These are phyloP conservation scores for Scleropages formosus DNA, from an alignment of 2,797 vertebrate species.

Conservation along the genomic window DNA sequence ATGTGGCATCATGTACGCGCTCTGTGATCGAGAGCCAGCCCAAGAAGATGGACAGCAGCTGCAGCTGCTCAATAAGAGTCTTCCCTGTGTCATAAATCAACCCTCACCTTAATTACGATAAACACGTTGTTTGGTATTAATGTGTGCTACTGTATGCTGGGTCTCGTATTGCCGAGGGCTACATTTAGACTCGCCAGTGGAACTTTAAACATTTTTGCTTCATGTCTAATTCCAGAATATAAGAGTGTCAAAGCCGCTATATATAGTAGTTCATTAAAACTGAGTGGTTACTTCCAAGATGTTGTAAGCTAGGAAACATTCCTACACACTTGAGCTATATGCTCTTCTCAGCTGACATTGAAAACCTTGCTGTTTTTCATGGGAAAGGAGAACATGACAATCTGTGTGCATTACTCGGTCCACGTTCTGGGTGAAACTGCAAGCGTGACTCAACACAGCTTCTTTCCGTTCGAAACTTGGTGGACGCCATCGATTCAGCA, in stretches of 20 bases:
- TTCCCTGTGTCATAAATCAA: constrained; percentile 25
- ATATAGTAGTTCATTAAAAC: constrained; percentile 35
- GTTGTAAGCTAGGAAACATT: not conserved
- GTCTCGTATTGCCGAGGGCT: constrained; percentile 9
- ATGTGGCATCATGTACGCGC: constrained; percentile 6
- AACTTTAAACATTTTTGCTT: constrained; percentile 28
- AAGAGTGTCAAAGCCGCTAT: constrained; percentile 36
- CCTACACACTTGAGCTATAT: constrained; percentile 17
- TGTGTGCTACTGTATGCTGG: not conserved
- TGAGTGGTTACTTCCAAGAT: constrained; percentile 1
- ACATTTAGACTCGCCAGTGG: constrained; percentile 32
- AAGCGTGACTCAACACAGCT: not conserved
- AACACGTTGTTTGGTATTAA: constrained; percentile 22
- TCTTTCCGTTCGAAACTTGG: not conserved
- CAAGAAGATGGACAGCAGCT: constrained; percentile 1
- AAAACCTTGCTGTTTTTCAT: constrained; percentile 8
- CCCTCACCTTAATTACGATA: constrained; percentile 23
- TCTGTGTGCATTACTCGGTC: constrained; percentile 8
- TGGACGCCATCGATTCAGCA: not conserved
- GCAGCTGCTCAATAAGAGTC: not conserved
- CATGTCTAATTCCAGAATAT: constrained; percentile 31
- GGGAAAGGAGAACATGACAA: constrained; percentile 12
- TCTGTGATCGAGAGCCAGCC: constrained; percentile 1
- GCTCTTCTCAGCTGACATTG: not conserved
- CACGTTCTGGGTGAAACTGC: constrained; percentile 6